Percentiles rank a stretch among this genome's conserved stretches.
phyloP scores from a whole-genome alignment of 2,113 vertebrate genomes.

The Spermophilus dauricus region DNA sequence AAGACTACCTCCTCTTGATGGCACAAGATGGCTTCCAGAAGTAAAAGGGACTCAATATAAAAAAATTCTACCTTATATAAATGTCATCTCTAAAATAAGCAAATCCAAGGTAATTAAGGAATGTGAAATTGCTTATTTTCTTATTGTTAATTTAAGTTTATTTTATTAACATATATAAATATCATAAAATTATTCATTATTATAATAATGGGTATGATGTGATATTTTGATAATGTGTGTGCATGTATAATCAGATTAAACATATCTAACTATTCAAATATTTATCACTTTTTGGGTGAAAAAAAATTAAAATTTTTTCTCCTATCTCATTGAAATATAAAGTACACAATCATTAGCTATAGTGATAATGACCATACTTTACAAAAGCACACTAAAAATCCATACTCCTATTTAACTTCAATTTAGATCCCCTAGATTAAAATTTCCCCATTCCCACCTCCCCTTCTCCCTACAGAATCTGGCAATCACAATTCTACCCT shows the following conservation, averaged over 20 bases:
- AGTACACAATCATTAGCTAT: neutral
- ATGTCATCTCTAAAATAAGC: neutral
- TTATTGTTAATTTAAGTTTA: neutral
- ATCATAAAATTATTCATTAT: neutral
- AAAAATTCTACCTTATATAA: neutral
- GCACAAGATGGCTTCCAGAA: neutral
- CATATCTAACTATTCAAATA: too few species aligned
- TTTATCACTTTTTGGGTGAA: neutral
- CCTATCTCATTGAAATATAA: neutral
- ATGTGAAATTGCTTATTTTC: neutral
- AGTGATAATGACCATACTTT: neutral
- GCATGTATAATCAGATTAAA: neutral
- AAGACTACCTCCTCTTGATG: neutral
- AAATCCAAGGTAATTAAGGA: neutral
- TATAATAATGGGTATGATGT: neutral
- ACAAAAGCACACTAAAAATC: neutral
- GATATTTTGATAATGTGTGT: neutral
- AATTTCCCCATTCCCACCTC: neutral
- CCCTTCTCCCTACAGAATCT: neutral
- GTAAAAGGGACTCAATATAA: neutral
- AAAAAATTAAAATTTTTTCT: neutral
- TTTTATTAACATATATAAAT: neutral
- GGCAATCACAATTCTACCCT: neutral
- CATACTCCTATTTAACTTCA: too few species aligned
- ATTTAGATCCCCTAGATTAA: too few species aligned